phyloP scores from a whole-genome alignment of 2,797 vertebrate species.

The Xenentodon cancila region DNA sequence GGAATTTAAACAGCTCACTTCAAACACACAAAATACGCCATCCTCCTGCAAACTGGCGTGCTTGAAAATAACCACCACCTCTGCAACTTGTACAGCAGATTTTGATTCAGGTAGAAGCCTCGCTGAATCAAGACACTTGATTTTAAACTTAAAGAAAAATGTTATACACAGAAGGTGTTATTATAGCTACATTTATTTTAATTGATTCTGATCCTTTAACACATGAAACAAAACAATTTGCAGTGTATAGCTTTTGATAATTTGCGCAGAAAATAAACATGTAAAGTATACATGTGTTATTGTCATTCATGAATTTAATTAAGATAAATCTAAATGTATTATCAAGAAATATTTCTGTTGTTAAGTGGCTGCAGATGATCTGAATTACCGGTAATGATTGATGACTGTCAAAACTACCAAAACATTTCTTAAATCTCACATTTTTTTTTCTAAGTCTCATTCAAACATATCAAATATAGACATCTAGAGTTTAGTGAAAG shows the following conservation, averaged over 20 bases:
- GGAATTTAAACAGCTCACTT: slow-evolving; percentile 60
- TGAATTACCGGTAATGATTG: too few species aligned
- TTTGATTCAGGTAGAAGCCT: background rate
- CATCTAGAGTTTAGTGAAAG: background rate
- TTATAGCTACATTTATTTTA: background rate
- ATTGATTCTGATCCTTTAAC: slow-evolving; percentile 8
- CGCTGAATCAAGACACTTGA: background rate
- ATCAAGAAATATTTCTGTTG: background rate
- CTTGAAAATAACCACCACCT: slow-evolving; percentile 7
- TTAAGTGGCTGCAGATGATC: too few species aligned
- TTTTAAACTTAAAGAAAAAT: slow-evolving; percentile 3
- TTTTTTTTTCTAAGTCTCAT: background rate
- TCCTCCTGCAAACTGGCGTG: slow-evolving; percentile 17
- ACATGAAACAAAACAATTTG: slow-evolving; percentile 13
- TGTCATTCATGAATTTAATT: background rate
- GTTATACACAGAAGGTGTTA: background rate
- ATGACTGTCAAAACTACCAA: too few species aligned
- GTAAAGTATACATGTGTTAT: background rate
- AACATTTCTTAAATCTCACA: too few species aligned
- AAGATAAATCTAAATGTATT: slow-evolving; percentile 19
- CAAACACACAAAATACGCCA: slow-evolving; percentile 25
- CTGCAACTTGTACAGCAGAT: background rate
- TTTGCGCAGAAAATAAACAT: slow-evolving; percentile 3
- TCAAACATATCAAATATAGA: slow-evolving; percentile 25
- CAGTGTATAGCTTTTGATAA: background rate